A percentile compares a stretch with the other conserved stretches of the same genome.
phyloP scores from a whole-genome alignment of 2,797 vertebrate genomes.

The Morus bassanus region DNA sequence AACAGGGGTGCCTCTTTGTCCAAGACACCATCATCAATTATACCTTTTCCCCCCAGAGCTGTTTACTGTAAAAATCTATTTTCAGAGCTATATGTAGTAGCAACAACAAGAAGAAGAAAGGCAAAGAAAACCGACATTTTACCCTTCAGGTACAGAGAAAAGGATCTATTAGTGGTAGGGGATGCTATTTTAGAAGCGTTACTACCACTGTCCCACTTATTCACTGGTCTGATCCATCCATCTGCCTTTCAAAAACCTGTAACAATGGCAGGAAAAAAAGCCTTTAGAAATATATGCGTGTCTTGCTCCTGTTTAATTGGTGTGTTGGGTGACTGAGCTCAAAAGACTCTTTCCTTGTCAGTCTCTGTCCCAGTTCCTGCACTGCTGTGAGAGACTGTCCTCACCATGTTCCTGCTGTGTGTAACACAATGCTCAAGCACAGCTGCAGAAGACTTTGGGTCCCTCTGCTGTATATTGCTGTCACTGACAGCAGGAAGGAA shows the following conservation, averaged over 20 bases:
- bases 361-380: not conserved
- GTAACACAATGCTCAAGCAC: not conserved
- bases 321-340: slow-evolving; percentile 19
- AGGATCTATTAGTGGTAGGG: not conserved
- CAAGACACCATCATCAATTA: not conserved
- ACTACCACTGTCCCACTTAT: slow-evolving; percentile 40
- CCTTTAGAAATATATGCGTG: not conserved
- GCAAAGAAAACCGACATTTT: not conserved
- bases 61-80: slow-evolving; percentile 21
- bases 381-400: not conserved
- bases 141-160: slow-evolving; percentile 7
- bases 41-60: not conserved
- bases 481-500: not conserved
- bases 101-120: not conserved
- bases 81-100: not conserved
- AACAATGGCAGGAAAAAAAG: not conserved
- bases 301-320: slow-evolving; percentile 8
- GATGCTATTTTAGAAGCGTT: slow-evolving; percentile 17
- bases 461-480: slow-evolving; percentile 8
- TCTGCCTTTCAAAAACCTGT: not conserved
- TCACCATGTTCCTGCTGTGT: not conserved
- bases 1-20: not conserved
- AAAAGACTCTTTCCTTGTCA: not conserved
- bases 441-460: not conserved
- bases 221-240: slow-evolving; percentile 19